These are phyloP conservation scores for Nothoprocta pentlandii DNA, from an alignment of 2,113 vertebrate species.

Conservation along the genomic window DNA sequence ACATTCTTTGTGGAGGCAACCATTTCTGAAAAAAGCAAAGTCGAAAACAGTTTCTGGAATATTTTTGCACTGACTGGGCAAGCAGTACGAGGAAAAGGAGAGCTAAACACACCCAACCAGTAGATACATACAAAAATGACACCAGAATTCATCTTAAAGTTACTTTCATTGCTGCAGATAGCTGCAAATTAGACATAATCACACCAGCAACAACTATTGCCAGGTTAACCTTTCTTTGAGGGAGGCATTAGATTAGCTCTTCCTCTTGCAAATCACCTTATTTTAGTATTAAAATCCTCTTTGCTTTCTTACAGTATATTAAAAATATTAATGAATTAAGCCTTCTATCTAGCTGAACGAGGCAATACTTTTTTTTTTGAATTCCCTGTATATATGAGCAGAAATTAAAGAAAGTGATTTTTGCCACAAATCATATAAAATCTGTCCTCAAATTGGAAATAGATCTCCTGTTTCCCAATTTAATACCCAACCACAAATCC, in stretches of 20 bases:
- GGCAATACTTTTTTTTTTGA: not conserved
- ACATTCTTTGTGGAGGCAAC: not conserved
- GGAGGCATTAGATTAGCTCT: not conserved
- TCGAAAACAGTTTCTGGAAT: not conserved
- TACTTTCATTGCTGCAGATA: not conserved
- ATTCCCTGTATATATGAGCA: not conserved
- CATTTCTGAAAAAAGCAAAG: not conserved
- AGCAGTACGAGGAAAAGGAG: not conserved
- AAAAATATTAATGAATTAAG: not conserved
- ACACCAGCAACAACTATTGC: not conserved
- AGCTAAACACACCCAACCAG: not conserved
- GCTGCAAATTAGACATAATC: not conserved
- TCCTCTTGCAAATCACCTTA: not conserved
- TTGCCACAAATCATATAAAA: not conserved
- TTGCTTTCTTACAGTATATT: not conserved
- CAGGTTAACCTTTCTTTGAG: not conserved
- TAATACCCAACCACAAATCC: slow-evolving; percentile 2
- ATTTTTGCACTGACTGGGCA: not conserved
- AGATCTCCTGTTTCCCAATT: not conserved
- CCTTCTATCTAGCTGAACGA: not conserved
- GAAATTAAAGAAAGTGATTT: slow-evolving; percentile 11
- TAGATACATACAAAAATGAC: not conserved
- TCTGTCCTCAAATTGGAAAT: not conserved
- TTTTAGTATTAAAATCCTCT: not conserved
- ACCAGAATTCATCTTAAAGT: not conserved